These are phyloP conservation scores for Calyptomena viridis DNA, from an alignment of 2,113 vertebrate species.

Conservation along the genomic window DNA sequence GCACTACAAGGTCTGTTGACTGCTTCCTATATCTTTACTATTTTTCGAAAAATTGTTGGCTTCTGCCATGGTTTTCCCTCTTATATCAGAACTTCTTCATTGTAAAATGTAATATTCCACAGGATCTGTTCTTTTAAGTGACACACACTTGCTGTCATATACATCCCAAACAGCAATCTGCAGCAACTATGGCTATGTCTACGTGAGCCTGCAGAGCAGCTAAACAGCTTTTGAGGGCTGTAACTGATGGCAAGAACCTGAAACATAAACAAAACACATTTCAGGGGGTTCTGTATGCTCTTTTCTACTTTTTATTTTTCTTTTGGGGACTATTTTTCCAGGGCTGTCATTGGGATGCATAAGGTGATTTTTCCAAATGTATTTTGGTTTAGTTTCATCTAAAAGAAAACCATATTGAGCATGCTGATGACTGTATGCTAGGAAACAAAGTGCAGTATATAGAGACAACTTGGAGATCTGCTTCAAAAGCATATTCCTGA, in stretches of 20 bases:
- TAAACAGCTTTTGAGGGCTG: not conserved
- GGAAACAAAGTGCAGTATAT: not conserved
- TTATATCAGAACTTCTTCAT: not conserved
- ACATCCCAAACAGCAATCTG: not conserved
- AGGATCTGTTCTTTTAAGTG: not conserved
- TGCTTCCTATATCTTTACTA: not conserved
- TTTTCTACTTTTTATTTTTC: not conserved
- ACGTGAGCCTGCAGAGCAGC: not conserved
- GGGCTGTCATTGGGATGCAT: not conserved
- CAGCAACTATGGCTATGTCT: fast-evolving
- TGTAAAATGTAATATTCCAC: not conserved
- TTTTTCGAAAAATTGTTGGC: not conserved
- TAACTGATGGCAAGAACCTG: no score
- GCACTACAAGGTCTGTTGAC: not conserved
- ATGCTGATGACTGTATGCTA: not conserved
- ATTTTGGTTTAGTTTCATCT: not conserved
- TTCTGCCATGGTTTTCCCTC: not conserved
- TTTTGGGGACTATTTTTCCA: not conserved
- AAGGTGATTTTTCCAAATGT: not conserved
- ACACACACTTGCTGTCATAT: not conserved
- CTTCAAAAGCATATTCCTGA: not conserved
- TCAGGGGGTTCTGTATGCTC: fast-evolving
- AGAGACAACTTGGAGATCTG: not conserved
- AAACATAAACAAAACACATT: fast-evolving
- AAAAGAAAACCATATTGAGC: not conserved